Base-by-base conservation (phyloP, 2,888 invertebrate species). In the Lasioglossum morio region DNA sequence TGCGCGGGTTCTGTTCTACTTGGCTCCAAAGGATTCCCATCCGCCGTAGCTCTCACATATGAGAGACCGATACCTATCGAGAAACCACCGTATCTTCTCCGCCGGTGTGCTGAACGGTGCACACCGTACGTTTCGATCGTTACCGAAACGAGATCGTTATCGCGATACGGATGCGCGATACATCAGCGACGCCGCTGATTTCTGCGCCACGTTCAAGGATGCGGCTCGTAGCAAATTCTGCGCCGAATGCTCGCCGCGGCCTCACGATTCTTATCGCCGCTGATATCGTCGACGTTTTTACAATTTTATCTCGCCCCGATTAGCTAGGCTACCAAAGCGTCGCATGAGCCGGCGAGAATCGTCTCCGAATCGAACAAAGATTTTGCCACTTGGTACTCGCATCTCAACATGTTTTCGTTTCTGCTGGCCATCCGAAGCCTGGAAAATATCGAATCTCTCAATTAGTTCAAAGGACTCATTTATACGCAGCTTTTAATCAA, bases 151-250 rank as follows among this genome's bases (percentile, higher is more conserved):
- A 94, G 94, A 94, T 94, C 92, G 91, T 92, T 94, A 94, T 94
- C 94, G 90, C 91, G 81, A 92, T 93, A 92, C 93, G 93, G 93
- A 94, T 94, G 92, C 93, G 93, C 92, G 92, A 92, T 94, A 93
- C 90, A 93, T 94, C 94, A 93, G 91, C 89, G 88, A 85, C 85
- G 88, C 82, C 86, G 89, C 85, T 90, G 92, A 92, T 91, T 92
- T 87, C 89, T 81, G 81, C 90, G 77, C 83, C 86, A 86, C 86
- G 90, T 86, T 90, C 90, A 87, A 90, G 89, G 90, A 86, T 90
- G 81, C 82, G 74, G 72, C 70, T 75, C 85, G 63, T 66, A 74
- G 81, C 88, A 79, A 86, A 90, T 86, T 87, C 81, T 79, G 46
- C 77, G 82, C 84, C 82, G 79, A 90, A 84, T 87, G 81, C 78